Base-by-base conservation (phyloP, 2,888 invertebrate species). In the Drosophila nigricruria region DNA sequence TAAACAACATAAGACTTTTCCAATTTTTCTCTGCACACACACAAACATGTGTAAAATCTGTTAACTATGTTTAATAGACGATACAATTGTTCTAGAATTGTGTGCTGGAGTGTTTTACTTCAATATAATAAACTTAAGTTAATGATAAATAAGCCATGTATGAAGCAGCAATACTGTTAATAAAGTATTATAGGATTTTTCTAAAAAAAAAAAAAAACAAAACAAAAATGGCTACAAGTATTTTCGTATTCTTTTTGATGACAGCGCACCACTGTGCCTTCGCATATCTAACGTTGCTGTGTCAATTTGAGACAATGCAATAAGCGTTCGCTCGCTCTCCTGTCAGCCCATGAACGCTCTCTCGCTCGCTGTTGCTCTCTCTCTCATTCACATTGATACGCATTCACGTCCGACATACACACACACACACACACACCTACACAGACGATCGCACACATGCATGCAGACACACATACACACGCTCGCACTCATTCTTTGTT, bases 401-500 rank as follows among this genome's bases (percentile, higher is more conserved):
- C 47, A 47, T 58, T 58, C 47, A 68, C n/a, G 50, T 45, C 20
- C 23, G 43, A 68, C 36, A 63, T 36, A 18, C 12, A 68, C 12
- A 14, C 16, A 40, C 40, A 57, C 23, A 54, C 40, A 42, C 36
- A 54, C 25, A 38, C 27, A 59, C 40, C 38, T 25, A 54, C 25
- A 38, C 27, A 59, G 36, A 56, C 36, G 49, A 53, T 23, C 57
- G 64, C 50, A 62, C 34, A 59, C 45, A 54, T 38, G 47, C 32
- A 64, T 25, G 16, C 45, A 42, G 63, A 40, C 53, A 40, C 56
- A 59, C 67, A n/a, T n/a, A n/a, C n/a, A n/a, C n/a, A n/a, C n/a
- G n/a, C n/a, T n/a, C n/a, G n/a, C n/a, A 66, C 65, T 78, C 60
- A 78, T 72, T 78, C 79, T 79, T 79, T 79, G 78, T 79, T 79